Base-by-base conservation (phyloP, 1,140 invertebrate genomes). In the Mercenaria mercenaria region DNA sequence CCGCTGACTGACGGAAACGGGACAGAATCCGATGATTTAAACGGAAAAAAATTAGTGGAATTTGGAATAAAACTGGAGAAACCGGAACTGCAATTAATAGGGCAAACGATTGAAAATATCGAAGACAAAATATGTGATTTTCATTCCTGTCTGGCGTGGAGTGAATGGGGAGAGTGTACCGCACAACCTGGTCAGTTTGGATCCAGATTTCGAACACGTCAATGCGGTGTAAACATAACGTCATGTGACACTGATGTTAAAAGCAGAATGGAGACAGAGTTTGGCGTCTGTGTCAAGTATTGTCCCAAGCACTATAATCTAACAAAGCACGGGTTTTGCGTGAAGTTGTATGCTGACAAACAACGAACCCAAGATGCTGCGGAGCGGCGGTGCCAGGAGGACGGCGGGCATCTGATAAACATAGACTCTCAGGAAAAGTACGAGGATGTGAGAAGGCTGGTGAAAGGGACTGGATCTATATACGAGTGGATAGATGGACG, bases 391-490 rank as follows among this genome's bases (percentile, higher is more conserved):
- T 67, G 61, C 29, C 11, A 67, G 20, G 32, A 67, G 29, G 61
- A 67, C 29, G 61, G 61, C 13, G 61, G 61, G 3, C 61, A 67
- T 67, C 29, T 67, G 4, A 32, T 67, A 23, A 67, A 67, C 18
- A 67, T 67, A 67, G 61, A 67, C n/a, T n/a, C n/a, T n/a, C n/a
- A 67, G 61, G 61, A 23, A 4, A 67, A 67, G 61, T 67, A 67
- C n/a, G 61, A 8, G 6, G 61, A 67, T 18, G 29, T 67, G 10
- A 37, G 26, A 11, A 29, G 61, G 26, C 3, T 67, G 32, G 3
- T 67, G n/a, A 20, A 67, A 67, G 61, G 61, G 61, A 11, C 32
- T 67, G 32, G n/a, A 32, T 32, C 26, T 32, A n/a, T n/a, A n/a
- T 6, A 4, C 18, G 6, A 32, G 8, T 67, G 61, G 61, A n/a